A percentile compares a stretch with the other conserved stretches of the same genome.
Conservation (phyloP, 2,797 vertebrate species). For the Sebastes jordani region DNA sequence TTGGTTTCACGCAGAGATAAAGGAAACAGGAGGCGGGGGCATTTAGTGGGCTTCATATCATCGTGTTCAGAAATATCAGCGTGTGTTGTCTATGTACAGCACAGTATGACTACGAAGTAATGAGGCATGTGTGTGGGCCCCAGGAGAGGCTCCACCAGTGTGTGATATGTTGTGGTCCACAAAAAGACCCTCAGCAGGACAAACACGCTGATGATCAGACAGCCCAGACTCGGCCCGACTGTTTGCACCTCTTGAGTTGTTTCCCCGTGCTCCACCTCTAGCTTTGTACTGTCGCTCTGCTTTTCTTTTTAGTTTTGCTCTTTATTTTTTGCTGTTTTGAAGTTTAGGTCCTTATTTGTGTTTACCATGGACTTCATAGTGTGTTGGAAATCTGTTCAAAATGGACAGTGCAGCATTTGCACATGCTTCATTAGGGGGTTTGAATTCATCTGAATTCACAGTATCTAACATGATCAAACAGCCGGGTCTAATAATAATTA, state of each 20-base stretch:
- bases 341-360: not conserved
- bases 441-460: not conserved
- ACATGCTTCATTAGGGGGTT: not conserved
- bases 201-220: not conserved
- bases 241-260: not conserved
- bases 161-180: constrained; percentile 14
- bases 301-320: not conserved
- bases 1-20: constrained; percentile 32
- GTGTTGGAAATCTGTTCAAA: not conserved
- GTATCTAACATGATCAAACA: not conserved
- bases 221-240: not conserved
- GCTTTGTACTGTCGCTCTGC: not conserved
- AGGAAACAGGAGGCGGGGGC: constrained; percentile 1
- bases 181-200: constrained; percentile 23
- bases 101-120: constrained; percentile 27
- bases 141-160: constrained; percentile 5
- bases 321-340: not conserved
- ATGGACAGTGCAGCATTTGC: not conserved
- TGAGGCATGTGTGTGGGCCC: constrained; percentile 9
- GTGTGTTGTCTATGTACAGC: not conserved
- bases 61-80: not conserved
- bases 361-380: not conserved
- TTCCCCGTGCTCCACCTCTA: not conserved
- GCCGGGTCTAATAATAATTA: not conserved
- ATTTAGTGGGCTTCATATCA: constrained; percentile 15